Conservation (phyloP, 2,888 invertebrate genomes). For the Ormyrus nitidulus region DNA sequence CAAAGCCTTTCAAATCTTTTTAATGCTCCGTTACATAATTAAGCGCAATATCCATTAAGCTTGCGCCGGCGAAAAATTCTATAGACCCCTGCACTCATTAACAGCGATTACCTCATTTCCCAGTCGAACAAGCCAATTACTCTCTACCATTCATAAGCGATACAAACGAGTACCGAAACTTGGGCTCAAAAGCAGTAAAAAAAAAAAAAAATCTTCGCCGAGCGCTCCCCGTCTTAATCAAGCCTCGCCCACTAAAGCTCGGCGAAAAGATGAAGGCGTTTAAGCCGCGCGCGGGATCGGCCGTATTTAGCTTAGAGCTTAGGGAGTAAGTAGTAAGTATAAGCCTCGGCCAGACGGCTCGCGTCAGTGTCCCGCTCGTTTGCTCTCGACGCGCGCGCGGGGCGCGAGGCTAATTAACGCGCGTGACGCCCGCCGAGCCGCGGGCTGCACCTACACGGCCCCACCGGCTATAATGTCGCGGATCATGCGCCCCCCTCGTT, state of each 20-base stretch:
- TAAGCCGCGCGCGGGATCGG: too few species aligned
- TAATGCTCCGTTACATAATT: too few species aligned
- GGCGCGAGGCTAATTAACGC: conserved; percentile 44
- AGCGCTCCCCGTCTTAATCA: conserved; percentile 41
- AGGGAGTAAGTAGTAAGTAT: too few species aligned
- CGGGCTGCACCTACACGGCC: not conserved
- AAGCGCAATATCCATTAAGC: too few species aligned
- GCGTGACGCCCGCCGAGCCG: not conserved
- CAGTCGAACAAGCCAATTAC: too few species aligned
- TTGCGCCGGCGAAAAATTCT: too few species aligned
- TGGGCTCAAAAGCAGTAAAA: not conserved
- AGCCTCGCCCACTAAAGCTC: not conserved
- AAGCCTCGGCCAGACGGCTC: not conserved
- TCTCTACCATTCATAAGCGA: too few species aligned
- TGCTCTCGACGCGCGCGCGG: not conserved
- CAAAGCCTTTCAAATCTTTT: too few species aligned
- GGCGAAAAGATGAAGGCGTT: conserved; percentile 9
- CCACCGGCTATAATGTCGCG: not conserved
- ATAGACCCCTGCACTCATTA: too few species aligned
- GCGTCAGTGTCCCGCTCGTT: conserved; percentile 13
- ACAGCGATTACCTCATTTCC: too few species aligned
- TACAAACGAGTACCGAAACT: too few species aligned
- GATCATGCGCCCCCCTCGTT: not conserved
- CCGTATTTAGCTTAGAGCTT: too few species aligned
- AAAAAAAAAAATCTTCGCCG: conserved; percentile 30